Base-by-base conservation (phyloP, 2,113 vertebrate genomes). In the Hippoglossus stenolepis region DNA sequence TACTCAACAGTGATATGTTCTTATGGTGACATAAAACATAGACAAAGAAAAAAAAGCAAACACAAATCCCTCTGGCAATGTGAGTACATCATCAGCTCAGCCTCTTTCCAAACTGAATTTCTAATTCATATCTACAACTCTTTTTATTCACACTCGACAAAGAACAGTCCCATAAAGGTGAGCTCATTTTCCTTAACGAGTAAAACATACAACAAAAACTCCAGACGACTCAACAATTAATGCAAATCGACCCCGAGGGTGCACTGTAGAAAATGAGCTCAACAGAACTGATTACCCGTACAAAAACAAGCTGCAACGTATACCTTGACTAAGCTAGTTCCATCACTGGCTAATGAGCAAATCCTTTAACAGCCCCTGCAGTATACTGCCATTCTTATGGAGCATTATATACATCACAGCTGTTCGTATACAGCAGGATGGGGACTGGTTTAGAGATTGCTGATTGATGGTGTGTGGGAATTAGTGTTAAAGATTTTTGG, bases 401-500 rank as follows among this genome's bases (percentile, higher is more conserved):
- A 14, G 26, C 70, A 21, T 65, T 43, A 73, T 47, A 69, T 47
- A 60, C 18, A 13, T 73, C 14, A 57, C 13, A 13, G 75, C 7
- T 20, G 74, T 83, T 81, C 68, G 73, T 78, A 59, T 26, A 83
- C 66, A 65, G 58, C 70, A 9, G n/a, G 20, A 73, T 58, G 18
- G 3, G n/a, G 53, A 70, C 73, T 78, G 77, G 21, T 84, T 80
- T 62, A 81, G 35, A 57, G 70, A 62, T 31, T 49, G 62, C 53
- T 81, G 90, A 89, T 77, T 87, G 91, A 92, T 86, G 63, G n/a
- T 74, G 82, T 70, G 56, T 28, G 43, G 77, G 84, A 88, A 85
- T 86, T 87, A 89, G 86, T 62, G 79, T 75, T 89, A 90, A 92
- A 75, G 87, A 92, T 93, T 90, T 90, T 76, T 67, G 69, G 62